Conservation (phyloP, 2,888 invertebrate species). For the Cantharis rustica region DNA sequence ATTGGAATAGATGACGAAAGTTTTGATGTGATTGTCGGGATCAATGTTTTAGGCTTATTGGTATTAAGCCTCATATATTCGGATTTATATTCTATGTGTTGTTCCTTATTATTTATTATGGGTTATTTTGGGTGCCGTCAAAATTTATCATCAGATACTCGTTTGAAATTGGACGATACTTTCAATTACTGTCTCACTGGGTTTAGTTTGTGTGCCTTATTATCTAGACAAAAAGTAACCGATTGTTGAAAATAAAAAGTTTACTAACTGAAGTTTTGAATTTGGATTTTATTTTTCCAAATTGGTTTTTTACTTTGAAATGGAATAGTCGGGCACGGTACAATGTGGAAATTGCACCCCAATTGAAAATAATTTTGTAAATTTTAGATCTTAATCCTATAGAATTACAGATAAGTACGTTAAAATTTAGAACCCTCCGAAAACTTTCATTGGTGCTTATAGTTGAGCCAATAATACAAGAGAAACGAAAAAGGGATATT, state of each 20-base stretch:
- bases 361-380: background rate
- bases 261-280: background rate
- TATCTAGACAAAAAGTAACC: background rate
- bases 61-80: background rate
- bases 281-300: background rate
- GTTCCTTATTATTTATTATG: background rate
- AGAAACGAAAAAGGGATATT: slow-evolving; percentile 23
- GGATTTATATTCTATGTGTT: background rate
- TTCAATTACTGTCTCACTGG: background rate
- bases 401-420: slow-evolving; percentile 1
- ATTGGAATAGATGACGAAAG: background rate
- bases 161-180: background rate
- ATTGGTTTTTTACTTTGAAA: background rate
- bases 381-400: background rate
- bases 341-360: background rate
- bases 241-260: background rate
- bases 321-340: background rate
- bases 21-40: background rate
- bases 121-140: background rate
- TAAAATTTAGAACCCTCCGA: slow-evolving; percentile 10
- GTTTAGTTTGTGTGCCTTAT: background rate
- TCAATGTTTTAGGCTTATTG: background rate
- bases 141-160: background rate
- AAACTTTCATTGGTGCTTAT: slow-evolving; percentile 25
- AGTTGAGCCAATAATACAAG: slow-evolving; percentile 28